Evolutionary conservation across 2,797 vertebrate genomes (phyloP).

Genomic region (Lacerta bilineata): DNA sequence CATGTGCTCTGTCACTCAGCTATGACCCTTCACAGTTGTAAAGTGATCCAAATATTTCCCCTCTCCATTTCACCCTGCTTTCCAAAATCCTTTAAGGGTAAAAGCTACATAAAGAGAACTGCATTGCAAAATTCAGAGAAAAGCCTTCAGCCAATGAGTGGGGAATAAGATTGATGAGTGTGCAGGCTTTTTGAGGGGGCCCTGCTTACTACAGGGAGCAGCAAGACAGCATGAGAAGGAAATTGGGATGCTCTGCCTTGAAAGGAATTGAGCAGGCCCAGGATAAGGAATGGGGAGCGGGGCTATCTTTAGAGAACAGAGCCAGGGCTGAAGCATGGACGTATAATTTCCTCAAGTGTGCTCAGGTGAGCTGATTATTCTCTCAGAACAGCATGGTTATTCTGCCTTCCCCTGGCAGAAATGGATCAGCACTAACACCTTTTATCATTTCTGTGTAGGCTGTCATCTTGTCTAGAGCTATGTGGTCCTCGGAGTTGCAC

Average conservation of each 20-base stretch:
- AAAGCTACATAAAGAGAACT: too few relatives aligned
- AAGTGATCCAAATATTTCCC: too few relatives aligned
- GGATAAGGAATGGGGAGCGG: not conserved
- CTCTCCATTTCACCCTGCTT: too few relatives aligned
- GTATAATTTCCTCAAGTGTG: not conserved
- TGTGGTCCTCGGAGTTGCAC: not conserved
- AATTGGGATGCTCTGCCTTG: not conserved
- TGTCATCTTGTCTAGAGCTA: not conserved
- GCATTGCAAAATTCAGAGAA: too few relatives aligned
- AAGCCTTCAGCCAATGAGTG: not conserved
- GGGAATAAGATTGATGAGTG: not conserved
- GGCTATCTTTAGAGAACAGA: not conserved
- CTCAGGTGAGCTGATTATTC: not conserved
- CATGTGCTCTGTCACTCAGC: too few relatives aligned
- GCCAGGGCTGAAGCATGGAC: fast-evolving
- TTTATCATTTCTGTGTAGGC: not conserved
- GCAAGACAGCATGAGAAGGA: not conserved
- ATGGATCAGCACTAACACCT: not conserved
- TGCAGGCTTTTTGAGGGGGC: not conserved
- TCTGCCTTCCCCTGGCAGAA: not conserved
- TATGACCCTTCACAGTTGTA: too few relatives aligned
- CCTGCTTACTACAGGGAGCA: not conserved
- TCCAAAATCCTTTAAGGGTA: too few relatives aligned
- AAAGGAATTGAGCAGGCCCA: not conserved
- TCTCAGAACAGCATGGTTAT: not conserved